Base-by-base conservation (phyloP, 1,140 invertebrate genomes). In the Andrena cerasifolii region DNA sequence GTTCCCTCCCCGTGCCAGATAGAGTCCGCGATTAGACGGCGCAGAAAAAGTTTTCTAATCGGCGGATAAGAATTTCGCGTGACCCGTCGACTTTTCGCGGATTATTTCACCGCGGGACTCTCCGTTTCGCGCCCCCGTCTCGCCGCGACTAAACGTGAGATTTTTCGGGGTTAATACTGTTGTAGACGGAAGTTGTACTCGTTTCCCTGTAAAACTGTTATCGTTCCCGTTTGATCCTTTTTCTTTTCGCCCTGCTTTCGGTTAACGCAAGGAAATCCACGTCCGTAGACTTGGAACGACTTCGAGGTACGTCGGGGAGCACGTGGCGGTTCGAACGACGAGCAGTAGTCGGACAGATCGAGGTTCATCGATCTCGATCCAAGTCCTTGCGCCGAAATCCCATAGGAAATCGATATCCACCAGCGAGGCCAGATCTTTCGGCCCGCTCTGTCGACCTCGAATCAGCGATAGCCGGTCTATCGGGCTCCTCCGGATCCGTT, bases 1-100 rank as follows among this genome's bases (percentile, higher is more conserved):
- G 31, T 72, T 56, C 47, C 53, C 45, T 53, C 72, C 43, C 43
- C 49, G 61, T 21, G 65, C 18, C 18, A 51, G 65, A 76, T 59
- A 59, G 47, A 70, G 45, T 28, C 53, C 28, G 14, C 74, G 74
- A 76, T 76, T 68, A 59, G 74, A 51, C 43, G 63, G 26, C 49
- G 54, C 51, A 56, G 65, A 76, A 76, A 76, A 76, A 76, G 40
- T 76, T 70, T 76, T 65, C 40, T 76, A 76, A 76, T 76, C 65
- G 63, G 51, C 53, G 26, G 74, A 76, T 70, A 76, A 75, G 62
- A 75, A 67, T 75, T 67, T 56, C 72, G 72, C 72, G 72, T 67
- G 72, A 75, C 62, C 47, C 72, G 62, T 21, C 51, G 26, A 18
- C 72, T 66, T 36, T 62, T n/a, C 51, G 62, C 62, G 62, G 62